Evolutionary conservation across 2,113 vertebrate species (phyloP), one percentile per base, ranked within the genome.

Genomic region (Sorex araneus): DNA sequence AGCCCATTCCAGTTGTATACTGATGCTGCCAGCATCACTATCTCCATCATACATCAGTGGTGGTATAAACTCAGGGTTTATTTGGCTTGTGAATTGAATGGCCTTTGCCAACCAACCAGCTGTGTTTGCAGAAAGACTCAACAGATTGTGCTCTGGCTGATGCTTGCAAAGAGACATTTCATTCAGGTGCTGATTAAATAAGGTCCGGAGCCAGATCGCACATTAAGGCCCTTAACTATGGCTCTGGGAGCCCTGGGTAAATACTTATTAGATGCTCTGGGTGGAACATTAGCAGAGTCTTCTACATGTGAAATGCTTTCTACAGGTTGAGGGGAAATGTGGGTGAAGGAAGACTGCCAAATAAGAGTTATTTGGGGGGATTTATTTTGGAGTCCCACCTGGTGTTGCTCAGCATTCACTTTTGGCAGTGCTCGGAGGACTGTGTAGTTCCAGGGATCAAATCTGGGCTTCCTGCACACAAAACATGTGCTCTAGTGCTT

Each of bases 151-250:
- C 90, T 94, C 86, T 93, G 93, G 85, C 90, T 95, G 85, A 94
- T 94, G 88, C 92, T 93, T 89, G 93, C 86, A 80, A 94, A 96
- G 86, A 96, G 87, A 93, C 93, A 87, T 96, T 96, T 95, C 93
- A 93, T 96, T 96, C 96, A 95, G 91, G 96, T 95, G 83, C 90
- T 95, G 94, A 96, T 96, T 96, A 96, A 96, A 97, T 95, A 95
- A 94, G 92, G 93, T 79, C 0, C 82, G 67, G 82, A 96, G 90
- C 92, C 85, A 95, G 92, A 92, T 70, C 88, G 92, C 79, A 95
- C 93, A 95, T 91, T 94, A 95, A 96, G 43, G 66, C 71, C 89
- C 85, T 94, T 96, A 95, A 96, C 73, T 91, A 47, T 13, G 89
- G 84, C 89, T 91, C 87, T 92, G 87, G 94, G 94, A 93, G 54